Base-by-base conservation (phyloP, 2,888 invertebrate species). In the Melanotus villosus region DNA sequence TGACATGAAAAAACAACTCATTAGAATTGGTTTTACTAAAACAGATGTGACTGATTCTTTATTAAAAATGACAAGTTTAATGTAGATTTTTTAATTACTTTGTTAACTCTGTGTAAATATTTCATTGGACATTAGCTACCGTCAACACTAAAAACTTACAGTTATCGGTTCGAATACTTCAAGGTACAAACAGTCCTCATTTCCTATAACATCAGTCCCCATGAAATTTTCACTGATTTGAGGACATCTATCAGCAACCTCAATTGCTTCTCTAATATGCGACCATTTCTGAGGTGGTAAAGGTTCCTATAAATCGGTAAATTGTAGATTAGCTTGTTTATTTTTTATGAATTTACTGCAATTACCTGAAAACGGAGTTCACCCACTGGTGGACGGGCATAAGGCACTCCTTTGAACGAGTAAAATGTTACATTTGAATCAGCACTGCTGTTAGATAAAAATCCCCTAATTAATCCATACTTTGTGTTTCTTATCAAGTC, bases 311-410 rank as follows among this genome's bases (percentile, higher is more conserved):
- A n/a, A 21, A 45, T 19, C 6, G 3, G 6, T 41, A 12, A n/a
- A n/a, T n/a, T n/a, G n/a, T n/a, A n/a, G n/a, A n/a, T n/a, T n/a
- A n/a, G n/a, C n/a, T n/a, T n/a, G n/a, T 26, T 7, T 26, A 7
- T 26, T 26, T 26, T 26, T 26, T 26, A 26, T 26, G 26, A 12
- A 34, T 32, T 60, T 47, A 47, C 50, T 7, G 12, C n/a, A 32
- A 26, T 56, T 68, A 79, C 79, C 67, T 78, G 73, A 58, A 79
- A 79, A 38, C 79, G 73, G n/a, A 77, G 54, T 2, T 70, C 56
- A 16, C 77, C 79, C n/a, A 75, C 58, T 5, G 79, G 79, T 10
- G 79, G 77, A 12, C 75, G 71, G 1, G 76, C 79, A 64, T 76
- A 79, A 6, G 57, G 65, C 14, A 65, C 18, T 12, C 57, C 45